Evolutionary conservation across 2,113 vertebrate species (phyloP), one percentile per base, ranked within the genome.

Genomic region (Lepidothrix coronata): DNA sequence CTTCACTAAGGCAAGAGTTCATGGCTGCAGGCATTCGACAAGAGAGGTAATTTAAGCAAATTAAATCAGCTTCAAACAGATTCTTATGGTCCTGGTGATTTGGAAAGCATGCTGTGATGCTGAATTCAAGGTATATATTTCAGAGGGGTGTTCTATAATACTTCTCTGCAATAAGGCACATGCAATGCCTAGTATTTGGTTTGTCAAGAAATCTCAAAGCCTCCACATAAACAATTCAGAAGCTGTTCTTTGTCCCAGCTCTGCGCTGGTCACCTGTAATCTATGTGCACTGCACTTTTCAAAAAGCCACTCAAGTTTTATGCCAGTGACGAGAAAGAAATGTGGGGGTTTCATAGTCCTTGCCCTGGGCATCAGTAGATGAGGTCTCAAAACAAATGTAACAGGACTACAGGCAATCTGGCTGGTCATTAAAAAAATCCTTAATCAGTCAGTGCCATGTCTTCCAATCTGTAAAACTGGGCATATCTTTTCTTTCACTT

Each of bases 11-110:
- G 71, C 33, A 33, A 66, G 85, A 85, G 39, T 71, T 85, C 74
- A 46, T 31, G 77, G 86, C 81, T 82, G 68, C 82, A 91, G 58
- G 79, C 63, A 21, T 84, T 70, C 5, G 0, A 73, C 74, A 86
- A 72, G 82, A 89, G 95, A 89, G 75, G 91, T 57, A 95, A 91
- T 93, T 95, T 82, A 68, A 91, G 78, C 35, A 95, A 91, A 92
- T 93, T 79, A 95, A 93, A 94, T 78, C 80, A 30, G 16, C 85
- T 93, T 90, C 54, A 87, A 85, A 89, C 41, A 89, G 62, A 81
- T 85, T 86, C 79, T 79, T 91, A 72, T 16, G 35, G 73, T 89
- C 63, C 76, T 81, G 46, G 63, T 86, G 51, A 88, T 67, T 63
- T 48, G 33, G 89, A 95, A 83, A 59, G 51, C 80, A 80, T 44